These are phyloP conservation scores for Aurelia aurita DNA, from an alignment of 30 jellyfish, hydroid and myxozoan species.

Conservation along the genomic window DNA sequence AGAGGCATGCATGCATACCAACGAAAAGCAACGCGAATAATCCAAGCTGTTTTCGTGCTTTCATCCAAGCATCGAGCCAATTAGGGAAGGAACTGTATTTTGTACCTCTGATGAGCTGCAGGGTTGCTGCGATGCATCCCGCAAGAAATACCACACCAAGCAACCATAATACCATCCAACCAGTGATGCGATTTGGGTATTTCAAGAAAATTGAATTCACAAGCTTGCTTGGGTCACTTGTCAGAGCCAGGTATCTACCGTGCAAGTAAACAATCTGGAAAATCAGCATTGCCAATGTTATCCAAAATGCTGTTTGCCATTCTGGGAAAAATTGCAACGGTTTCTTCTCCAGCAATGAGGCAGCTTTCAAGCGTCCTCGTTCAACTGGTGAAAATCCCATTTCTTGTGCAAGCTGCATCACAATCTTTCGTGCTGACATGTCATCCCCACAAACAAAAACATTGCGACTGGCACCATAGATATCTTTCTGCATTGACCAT, in stretches of 20 bases:
- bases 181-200: constrained; percentile 40
- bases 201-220: constrained; percentile 20
- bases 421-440: neutral
- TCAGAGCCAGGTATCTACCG: no score
- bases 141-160: constrained; percentile 60
- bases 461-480: constrained; percentile 69
- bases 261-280: no score
- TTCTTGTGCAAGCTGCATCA: constrained; percentile 64
- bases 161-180: constrained; percentile 63
- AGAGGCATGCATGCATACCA: constrained; percentile 70
- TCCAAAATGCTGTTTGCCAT: constrained; percentile 59
- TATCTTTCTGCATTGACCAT: constrained; percentile 59
- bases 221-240: no score
- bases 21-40: constrained; percentile 58
- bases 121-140: constrained; percentile 63
- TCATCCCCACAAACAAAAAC: constrained; percentile 53
- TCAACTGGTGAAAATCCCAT: constrained; percentile 80
- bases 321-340: constrained; percentile 55
- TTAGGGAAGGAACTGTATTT: constrained; percentile 56
- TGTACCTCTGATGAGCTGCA: constrained; percentile 68
- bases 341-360: constrained; percentile 53
- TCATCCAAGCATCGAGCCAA: constrained; percentile 87
- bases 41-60: constrained; percentile 84
- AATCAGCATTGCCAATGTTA: constrained; percentile 11
- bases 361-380: constrained; percentile 71